These are phyloP conservation scores for Arnoldichthys spilopterus DNA, from an alignment of 2,797 vertebrate species.

Conservation along the genomic window DNA sequence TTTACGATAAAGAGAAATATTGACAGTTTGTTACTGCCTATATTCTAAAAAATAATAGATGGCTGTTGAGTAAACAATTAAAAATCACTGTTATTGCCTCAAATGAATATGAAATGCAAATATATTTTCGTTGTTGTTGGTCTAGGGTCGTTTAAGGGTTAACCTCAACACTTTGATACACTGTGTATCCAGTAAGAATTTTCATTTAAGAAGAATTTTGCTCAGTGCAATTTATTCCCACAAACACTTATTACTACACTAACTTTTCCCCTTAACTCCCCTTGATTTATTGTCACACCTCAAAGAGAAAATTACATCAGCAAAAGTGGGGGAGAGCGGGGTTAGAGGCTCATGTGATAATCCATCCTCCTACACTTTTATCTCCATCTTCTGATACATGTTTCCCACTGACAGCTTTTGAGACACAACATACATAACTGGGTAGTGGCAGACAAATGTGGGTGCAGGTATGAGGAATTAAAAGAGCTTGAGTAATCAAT, in stretches of 20 bases:
- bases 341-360: conserved; percentile 26
- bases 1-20: too few relatives aligned
- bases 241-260: conserved; percentile 11
- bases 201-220: conserved; percentile 23
- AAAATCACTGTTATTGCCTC: too few relatives aligned
- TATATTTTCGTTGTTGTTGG: too few relatives aligned
- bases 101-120: too few relatives aligned
- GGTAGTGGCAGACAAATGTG: conserved; percentile 25
- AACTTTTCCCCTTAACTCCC: conserved; percentile 13
- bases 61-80: too few relatives aligned
- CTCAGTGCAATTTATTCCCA: conserved; percentile 11
- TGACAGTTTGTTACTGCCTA: too few relatives aligned
- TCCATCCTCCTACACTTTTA: conserved; percentile 23
- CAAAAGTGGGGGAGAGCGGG: conserved; percentile 11
- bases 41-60: too few relatives aligned
- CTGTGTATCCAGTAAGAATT: neutral
- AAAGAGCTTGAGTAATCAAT: conserved; percentile 20
- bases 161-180: neutral
- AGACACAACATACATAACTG: conserved; percentile 35
- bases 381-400: conserved; percentile 16
- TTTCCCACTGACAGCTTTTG: conserved; percentile 21
- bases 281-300: conserved; percentile 49
- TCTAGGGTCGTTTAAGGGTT: too few relatives aligned
- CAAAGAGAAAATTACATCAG: conserved; percentile 35
- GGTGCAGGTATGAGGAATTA: conserved; percentile 29